A percentile compares a stretch with the other conserved stretches of the same genome.
Conservation (phyloP, 1,140 invertebrate genomes). For the Hyphantria cunea region DNA sequence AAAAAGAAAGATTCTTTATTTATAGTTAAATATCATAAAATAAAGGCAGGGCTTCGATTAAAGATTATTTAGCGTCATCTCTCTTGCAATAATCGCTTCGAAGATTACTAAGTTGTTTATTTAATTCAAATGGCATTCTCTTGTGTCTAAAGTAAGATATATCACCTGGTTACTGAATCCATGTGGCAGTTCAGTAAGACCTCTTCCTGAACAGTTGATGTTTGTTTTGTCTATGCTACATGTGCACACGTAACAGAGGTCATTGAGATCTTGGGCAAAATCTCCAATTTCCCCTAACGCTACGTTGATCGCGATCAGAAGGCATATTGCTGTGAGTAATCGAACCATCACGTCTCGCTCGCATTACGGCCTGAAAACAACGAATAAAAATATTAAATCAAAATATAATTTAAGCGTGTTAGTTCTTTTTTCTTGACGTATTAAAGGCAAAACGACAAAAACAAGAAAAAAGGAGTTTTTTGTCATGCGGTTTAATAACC, state of each 20-base stretch:
- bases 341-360: constrained; percentile 61
- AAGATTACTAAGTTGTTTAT: not conserved
- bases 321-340: constrained; percentile 36
- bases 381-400: constrained; percentile 12
- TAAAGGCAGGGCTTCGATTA: no score
- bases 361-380: constrained; percentile 68
- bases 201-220: constrained; percentile 65
- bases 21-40: no score
- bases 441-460: no score
- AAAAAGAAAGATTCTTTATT: no score
- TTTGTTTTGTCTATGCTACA: constrained; percentile 56
- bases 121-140: no score
- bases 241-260: constrained; percentile 57
- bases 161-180: constrained; percentile 56
- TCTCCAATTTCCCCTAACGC: constrained; percentile 50
- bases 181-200: constrained; percentile 57
- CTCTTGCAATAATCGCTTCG: no score
- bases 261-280: constrained; percentile 49
- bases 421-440: no score
- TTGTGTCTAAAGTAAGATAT: no score
- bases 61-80: no score
- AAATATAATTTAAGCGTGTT: no score
- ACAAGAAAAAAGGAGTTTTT: no score
- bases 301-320: constrained; percentile 45
- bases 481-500: no score